Evolutionary conservation across 2,797 vertebrate genomes (phyloP).

Genomic region (Neosalanx taihuensis): DNA sequence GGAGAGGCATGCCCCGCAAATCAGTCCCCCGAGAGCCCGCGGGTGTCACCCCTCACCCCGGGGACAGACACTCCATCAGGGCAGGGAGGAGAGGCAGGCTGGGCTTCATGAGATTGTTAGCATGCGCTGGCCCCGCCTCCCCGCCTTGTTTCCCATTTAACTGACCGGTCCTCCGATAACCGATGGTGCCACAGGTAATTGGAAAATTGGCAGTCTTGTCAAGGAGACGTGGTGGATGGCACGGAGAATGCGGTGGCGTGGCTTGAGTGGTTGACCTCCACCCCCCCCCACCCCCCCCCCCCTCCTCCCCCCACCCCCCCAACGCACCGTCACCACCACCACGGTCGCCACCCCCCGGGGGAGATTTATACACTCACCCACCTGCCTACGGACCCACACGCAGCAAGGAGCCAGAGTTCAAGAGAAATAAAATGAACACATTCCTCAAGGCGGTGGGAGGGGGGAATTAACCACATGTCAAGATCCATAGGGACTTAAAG

Average conservation of each 20-base stretch:
- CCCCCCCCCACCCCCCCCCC: background rate
- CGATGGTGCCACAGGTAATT: conserved; percentile 89
- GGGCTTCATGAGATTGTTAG: conserved; percentile 81
- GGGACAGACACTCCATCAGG: conserved; percentile 60
- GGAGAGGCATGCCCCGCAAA: conserved; percentile 43
- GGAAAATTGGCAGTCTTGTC: conserved; percentile 96
- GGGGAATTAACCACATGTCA: conserved; percentile 66
- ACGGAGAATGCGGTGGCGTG: conserved; percentile 70
- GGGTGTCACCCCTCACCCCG: conserved; percentile 50
- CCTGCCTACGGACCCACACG: conserved; percentile 59
- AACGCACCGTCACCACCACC: no score
- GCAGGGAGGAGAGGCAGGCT: conserved; percentile 44
- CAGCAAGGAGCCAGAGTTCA: conserved; percentile 68
- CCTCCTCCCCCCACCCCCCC: conserved; percentile 68
- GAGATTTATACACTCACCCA: conserved; percentile 81
- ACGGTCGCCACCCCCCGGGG: conserved; percentile 56
- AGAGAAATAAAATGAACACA: conserved; percentile 70
- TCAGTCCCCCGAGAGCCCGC: conserved; percentile 58
- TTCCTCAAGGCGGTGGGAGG: conserved; percentile 63
- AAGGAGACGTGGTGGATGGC: conserved; percentile 88
- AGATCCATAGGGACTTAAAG: conserved; percentile 66
- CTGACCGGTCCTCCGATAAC: conserved; percentile 86
- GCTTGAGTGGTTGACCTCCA: conserved; percentile 77
- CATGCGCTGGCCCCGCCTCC: conserved; percentile 71
- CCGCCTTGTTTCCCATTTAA: conserved; percentile 84